Conservation (phyloP, 2,113 vertebrate genomes). For the Xyrauchen texanus region DNA sequence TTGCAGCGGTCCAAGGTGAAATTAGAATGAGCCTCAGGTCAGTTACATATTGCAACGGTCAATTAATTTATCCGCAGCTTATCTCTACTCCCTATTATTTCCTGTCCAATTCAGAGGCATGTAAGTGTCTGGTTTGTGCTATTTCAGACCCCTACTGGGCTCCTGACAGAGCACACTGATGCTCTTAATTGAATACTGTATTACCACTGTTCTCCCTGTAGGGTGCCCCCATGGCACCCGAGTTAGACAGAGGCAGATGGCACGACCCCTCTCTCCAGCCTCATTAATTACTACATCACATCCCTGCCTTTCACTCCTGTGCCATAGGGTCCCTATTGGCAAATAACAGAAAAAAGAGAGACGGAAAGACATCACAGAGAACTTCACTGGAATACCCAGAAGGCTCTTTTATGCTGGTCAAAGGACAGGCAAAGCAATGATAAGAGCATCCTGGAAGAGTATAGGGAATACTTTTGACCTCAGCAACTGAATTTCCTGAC, state of each 20-base stretch:
- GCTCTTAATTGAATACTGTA: constrained; percentile 62
- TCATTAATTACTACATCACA: constrained; percentile 64
- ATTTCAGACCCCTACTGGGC: constrained; percentile 48
- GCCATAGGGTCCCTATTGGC: neutral
- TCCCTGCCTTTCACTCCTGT: constrained; percentile 48
- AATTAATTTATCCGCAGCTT: constrained; percentile 33
- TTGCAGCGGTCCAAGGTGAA: constrained; percentile 31
- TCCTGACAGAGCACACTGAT: constrained; percentile 51
- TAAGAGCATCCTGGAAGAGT: constrained; percentile 20
- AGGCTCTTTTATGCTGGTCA: neutral
- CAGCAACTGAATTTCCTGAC: constrained; percentile 35
- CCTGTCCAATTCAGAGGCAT: constrained; percentile 41
- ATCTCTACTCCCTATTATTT: constrained; percentile 36
- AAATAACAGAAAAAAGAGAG: neutral
- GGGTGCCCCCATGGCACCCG: constrained; percentile 49
- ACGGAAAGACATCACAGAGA: constrained; percentile 58
- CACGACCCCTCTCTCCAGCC: constrained; percentile 55
- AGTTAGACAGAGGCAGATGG: constrained; percentile 37
- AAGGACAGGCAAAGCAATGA: constrained; percentile 47
- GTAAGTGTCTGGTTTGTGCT: constrained; percentile 53
- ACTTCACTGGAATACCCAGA: constrained; percentile 41
- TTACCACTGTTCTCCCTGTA: constrained; percentile 51
- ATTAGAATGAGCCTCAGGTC: constrained; percentile 40
- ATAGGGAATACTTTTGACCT: constrained; percentile 34
- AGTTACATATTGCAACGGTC: constrained; percentile 31